Conservation (phyloP, 2,113 vertebrate genomes). For the Cryptomyrus ogoouensis region DNA sequence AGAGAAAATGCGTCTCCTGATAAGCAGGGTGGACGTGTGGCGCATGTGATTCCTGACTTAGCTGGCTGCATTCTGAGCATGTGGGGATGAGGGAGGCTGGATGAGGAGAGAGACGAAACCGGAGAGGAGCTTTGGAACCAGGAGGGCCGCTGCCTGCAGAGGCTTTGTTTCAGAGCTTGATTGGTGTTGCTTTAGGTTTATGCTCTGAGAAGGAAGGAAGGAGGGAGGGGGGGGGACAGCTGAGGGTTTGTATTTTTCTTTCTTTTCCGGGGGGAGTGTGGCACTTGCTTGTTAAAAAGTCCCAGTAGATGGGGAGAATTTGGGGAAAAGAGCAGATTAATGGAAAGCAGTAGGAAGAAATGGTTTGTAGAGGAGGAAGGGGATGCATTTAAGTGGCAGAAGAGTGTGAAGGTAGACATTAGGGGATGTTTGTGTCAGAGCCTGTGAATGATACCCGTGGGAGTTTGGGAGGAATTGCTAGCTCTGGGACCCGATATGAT, state of each 20-base stretch:
- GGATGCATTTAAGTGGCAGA: background rate
- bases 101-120: background rate
- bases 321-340: background rate
- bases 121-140: background rate
- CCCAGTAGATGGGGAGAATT: background rate
- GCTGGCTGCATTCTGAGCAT: background rate
- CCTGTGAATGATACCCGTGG: background rate
- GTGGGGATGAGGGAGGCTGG: background rate
- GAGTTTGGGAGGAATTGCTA: background rate
- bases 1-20: background rate
- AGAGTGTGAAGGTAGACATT: background rate
- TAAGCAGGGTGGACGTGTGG: background rate
- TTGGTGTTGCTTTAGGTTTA: background rate
- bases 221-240: background rate
- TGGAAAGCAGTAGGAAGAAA: background rate
- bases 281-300: background rate
- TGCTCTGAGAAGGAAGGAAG: background rate
- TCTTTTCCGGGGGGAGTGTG: background rate
- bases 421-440: background rate
- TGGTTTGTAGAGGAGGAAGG: background rate
- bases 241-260: background rate
- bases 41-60: background rate
- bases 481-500: background rate
- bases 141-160: background rate
- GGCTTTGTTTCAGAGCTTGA: background rate